phyloP scores from a whole-genome alignment of 2,797 vertebrate species.

The Eupleurogrammus muticus region DNA sequence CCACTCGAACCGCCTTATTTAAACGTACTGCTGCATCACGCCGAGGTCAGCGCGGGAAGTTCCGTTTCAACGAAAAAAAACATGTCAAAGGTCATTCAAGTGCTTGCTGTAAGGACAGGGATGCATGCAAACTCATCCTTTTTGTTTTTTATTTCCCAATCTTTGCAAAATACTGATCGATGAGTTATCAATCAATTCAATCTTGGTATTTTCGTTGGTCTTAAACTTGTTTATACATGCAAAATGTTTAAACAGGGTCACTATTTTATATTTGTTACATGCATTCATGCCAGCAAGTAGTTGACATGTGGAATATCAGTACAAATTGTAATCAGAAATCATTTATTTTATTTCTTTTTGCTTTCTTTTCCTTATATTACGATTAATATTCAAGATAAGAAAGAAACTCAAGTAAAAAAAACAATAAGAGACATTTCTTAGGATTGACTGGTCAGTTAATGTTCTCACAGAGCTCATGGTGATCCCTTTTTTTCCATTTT shows the following conservation, averaged over 20 bases:
- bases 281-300: not conserved
- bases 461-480: not conserved
- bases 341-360: not conserved
- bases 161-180: not conserved
- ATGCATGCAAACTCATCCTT: not conserved
- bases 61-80: not conserved
- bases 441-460: not conserved
- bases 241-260: not conserved
- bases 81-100: not conserved
- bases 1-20: conserved; percentile 34
- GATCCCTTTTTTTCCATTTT: not conserved
- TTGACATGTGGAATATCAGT: not conserved
- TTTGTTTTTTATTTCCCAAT: not conserved
- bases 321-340: not conserved
- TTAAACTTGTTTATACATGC: conserved; percentile 9
- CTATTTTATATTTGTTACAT: not conserved
- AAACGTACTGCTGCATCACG: conserved; percentile 12
- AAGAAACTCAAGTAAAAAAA: not conserved
- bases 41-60: no score
- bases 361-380: not conserved
- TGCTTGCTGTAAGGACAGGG: conserved; percentile 5
- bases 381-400: not conserved
- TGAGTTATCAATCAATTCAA: not conserved
- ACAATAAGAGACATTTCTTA: not conserved
- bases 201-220: not conserved